phyloP scores from a whole-genome alignment of 2,888 invertebrate species.

The Caenorhabditis macrosperma region DNA sequence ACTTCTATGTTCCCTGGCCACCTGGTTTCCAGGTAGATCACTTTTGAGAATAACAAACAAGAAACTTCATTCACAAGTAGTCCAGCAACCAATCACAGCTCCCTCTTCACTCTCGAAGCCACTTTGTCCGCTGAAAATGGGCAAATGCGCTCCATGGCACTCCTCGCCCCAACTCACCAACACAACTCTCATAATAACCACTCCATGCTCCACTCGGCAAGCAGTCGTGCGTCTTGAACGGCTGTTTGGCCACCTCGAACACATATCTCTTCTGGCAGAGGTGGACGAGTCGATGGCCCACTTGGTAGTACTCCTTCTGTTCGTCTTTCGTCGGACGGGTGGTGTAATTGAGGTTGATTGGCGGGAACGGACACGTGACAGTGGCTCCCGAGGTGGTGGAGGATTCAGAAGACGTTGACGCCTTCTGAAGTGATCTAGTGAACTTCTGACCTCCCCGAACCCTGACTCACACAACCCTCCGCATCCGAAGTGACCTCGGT shows the following conservation, averaged over 20 bases:
- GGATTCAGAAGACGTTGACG: neutral
- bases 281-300: neutral
- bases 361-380: neutral
- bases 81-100: neutral
- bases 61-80: neutral
- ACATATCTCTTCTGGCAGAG: neutral
- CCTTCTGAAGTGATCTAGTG: neutral
- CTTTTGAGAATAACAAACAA: slow-evolving; percentile 1
- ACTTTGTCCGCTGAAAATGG: neutral
- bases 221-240: neutral
- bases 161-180: neutral
- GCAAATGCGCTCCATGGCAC: neutral
- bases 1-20: too few species aligned
- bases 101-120: neutral
- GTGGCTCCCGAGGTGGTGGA: neutral
- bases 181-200: neutral
- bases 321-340: neutral
- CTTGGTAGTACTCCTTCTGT: neutral
- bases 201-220: neutral
- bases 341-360: neutral
- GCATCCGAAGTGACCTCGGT: slow-evolving; percentile 22
- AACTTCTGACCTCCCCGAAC: neutral
- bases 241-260: neutral
- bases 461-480: slow-evolving; percentile 33
- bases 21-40: too few species aligned